phyloP scores from a whole-genome alignment of 2,888 invertebrate genomes.

The Caenorhabditis virilis region DNA sequence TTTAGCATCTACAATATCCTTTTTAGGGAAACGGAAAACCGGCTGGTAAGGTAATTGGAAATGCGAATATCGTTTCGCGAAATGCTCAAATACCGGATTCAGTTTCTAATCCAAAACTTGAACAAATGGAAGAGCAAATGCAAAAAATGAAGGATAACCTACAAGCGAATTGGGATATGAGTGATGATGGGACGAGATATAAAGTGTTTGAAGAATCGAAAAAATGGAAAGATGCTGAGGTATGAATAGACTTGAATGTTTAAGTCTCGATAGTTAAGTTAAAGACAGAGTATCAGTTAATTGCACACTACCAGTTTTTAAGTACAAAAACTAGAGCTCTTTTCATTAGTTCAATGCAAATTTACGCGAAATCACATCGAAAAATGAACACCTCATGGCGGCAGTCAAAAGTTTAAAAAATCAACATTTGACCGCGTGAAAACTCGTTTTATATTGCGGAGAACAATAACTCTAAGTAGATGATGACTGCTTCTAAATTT shows the following conservation, averaged over 20 bases:
- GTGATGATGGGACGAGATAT: constrained; percentile 26
- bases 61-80: neutral
- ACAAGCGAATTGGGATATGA: constrained; percentile 23
- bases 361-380: neutral
- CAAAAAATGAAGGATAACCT: neutral
- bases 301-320: too few species aligned
- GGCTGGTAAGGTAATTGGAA: neutral
- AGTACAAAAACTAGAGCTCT: too few species aligned
- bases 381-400: too few species aligned
- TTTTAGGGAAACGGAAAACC: constrained; percentile 2
- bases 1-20: neutral
- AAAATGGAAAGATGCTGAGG: constrained; percentile 24
- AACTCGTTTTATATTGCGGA: too few species aligned
- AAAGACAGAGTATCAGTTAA: too few species aligned
- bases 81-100: neutral
- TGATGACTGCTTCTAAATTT: too few species aligned
- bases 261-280: constrained; percentile 8
- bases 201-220: constrained; percentile 18
- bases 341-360: too few species aligned
- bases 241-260: constrained; percentile 21
- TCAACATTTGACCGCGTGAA: too few species aligned
- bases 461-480: too few species aligned
- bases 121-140: neutral
- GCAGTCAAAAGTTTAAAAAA: too few species aligned
- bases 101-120: neutral